Evolutionary conservation across 2,113 vertebrate species (phyloP), one percentile per base, ranked within the genome.

Genomic region (Tiliqua scincoides): DNA sequence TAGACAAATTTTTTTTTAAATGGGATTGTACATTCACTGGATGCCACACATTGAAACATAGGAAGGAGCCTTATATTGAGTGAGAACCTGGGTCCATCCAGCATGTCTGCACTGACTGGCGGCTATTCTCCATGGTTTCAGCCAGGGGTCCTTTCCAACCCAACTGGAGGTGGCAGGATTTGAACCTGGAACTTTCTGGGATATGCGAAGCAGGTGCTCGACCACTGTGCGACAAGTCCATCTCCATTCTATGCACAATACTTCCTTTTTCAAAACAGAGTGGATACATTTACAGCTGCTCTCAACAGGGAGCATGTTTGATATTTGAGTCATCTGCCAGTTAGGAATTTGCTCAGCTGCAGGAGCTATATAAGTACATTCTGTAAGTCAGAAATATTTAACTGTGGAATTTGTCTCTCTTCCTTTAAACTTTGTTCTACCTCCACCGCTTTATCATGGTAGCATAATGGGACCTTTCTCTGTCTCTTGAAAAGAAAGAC

Each of bases 401-500:
- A 57, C 86, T 84, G 0, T 5, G 40, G 11, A 23, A 83, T 92
- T 52, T 61, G 84, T 35, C 18, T 67, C 62, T 30, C 9, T 59
- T n/a, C 85, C 40, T 61, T 30, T 4, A 20, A 93, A 82, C 90
- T 89, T 86, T 82, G 35, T 68, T 23, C 92, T 89, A 92, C 92
- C 91, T 93, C 92, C 85, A 11, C 18, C 35, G 27, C 78, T 91
- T 93, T 12, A 86, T 90, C 86, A 83, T 6, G 11, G 75, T 75
- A 90, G 80, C 85, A 87, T 74, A 83, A 91, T 79, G 37, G 37
- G 23, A 79, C 65, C 27, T 83, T 81, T 86, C 74, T 72, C 54
- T 78, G 0, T 81, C 85, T 90, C 91, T 82, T 77, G 76, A 70
- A 81, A 82, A 92, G 82, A 91, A 83, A 0, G 65, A 78, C 91